Percentiles rank a stretch among this genome's conserved stretches.
Conservation (phyloP, 1,140 invertebrate genomes). For the Achatina immaculata region DNA sequence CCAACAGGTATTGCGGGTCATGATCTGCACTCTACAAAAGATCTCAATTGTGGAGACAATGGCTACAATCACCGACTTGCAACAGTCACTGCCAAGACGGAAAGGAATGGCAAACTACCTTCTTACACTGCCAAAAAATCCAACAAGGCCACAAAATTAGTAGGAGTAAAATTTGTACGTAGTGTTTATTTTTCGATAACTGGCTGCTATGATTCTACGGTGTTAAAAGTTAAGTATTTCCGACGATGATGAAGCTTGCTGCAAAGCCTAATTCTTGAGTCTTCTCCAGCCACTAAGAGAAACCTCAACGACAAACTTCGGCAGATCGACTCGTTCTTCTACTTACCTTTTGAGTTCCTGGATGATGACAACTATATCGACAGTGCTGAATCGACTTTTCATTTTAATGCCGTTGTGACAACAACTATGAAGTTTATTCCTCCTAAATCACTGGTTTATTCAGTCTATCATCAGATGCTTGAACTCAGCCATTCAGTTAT, state of each 20-base stretch:
- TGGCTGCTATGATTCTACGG: neutral
- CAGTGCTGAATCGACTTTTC: constrained; percentile 92
- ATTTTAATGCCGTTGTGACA: constrained; percentile 73
- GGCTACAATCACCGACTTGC: too few relatives aligned
- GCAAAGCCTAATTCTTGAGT: neutral
- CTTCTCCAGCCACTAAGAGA: neutral
- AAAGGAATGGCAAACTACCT: too few relatives aligned
- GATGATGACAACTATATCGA: constrained; percentile 88
- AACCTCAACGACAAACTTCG: neutral
- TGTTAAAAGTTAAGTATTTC: neutral
- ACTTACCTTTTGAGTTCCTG: constrained; percentile 86
- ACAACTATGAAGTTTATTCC: neutral
- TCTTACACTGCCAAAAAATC: too few relatives aligned
- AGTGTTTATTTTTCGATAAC: too few relatives aligned
- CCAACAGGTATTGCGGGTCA: too few relatives aligned
- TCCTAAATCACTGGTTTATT: neutral
- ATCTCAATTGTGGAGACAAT: too few relatives aligned
- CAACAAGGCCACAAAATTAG: too few relatives aligned
- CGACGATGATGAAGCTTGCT: neutral
- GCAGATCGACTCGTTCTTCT: neutral
- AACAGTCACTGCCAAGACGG: too few relatives aligned
- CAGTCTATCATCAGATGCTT: too few relatives aligned
- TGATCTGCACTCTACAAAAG: too few relatives aligned
- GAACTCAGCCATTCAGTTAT: neutral
- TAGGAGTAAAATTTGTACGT: too few relatives aligned